Conservation (phyloP, 2,113 vertebrate species). For the Carassius carassius region DNA sequence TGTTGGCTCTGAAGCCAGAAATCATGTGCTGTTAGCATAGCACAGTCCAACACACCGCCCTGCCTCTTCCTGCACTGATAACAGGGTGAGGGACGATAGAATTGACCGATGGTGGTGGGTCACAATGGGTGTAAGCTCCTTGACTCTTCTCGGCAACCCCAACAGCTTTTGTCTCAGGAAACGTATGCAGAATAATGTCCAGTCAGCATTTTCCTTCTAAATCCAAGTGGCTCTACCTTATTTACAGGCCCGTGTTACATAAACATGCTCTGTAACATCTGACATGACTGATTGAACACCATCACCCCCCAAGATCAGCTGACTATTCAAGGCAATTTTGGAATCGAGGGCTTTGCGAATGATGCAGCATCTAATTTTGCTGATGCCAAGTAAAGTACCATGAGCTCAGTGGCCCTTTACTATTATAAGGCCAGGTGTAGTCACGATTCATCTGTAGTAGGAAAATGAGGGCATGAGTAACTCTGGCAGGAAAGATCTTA, state of each 20-base stretch:
- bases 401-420: constrained; percentile 43
- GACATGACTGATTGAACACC: constrained; percentile 42
- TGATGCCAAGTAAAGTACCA: constrained; percentile 42
- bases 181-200: constrained; percentile 66
- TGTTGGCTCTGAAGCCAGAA: constrained; percentile 49
- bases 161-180: constrained; percentile 71
- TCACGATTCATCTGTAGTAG: constrained; percentile 28
- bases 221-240: constrained; percentile 36
- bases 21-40: constrained; percentile 53
- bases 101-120: constrained; percentile 41
- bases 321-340: constrained; percentile 44
- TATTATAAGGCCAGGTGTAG: constrained; percentile 64
- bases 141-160: constrained; percentile 62
- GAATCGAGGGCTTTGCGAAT: constrained; percentile 54
- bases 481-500: constrained; percentile 73
- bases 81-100: constrained; percentile 67
- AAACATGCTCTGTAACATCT: constrained; percentile 39
- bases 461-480: constrained; percentile 63
- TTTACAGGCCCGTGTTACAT: constrained; percentile 45
- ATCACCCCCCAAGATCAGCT: constrained; percentile 30
- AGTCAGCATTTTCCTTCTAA: constrained; percentile 63
- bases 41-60: constrained; percentile 65
- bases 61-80: constrained; percentile 78
- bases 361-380: constrained; percentile 59
- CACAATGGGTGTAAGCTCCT: constrained; percentile 63